Evolutionary conservation across 2,113 vertebrate genomes (phyloP).

Genomic region (Ariopsis seemanni): DNA sequence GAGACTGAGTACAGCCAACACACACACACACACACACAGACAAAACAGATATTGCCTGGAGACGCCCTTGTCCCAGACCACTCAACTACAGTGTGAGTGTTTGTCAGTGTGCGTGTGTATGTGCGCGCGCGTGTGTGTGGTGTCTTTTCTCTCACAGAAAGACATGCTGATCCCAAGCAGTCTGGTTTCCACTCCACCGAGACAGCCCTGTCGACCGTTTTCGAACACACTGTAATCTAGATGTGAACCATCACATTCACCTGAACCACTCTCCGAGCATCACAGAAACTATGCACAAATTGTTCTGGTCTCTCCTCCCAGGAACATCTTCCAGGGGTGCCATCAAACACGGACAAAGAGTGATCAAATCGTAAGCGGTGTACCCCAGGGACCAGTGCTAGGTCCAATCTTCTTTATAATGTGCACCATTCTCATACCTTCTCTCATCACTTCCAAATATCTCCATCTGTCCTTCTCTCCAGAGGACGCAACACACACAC

Average conservation of each 20-base stretch:
- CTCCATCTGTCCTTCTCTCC: neutral
- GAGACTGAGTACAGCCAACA: slow-evolving; percentile 6
- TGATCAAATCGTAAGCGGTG: neutral
- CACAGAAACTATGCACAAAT: neutral
- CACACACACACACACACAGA: neutral
- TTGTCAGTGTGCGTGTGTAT: slow-evolving; percentile 8
- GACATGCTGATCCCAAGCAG: neutral
- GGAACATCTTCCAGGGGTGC: neutral
- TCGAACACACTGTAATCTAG: neutral
- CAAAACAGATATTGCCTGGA: slow-evolving; percentile 29
- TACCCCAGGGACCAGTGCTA: neutral
- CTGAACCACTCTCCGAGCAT: neutral
- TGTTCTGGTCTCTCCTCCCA: neutral
- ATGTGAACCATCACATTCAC: neutral
- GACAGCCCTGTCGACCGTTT: neutral
- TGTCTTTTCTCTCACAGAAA: slow-evolving; percentile 12
- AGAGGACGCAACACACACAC: neutral
- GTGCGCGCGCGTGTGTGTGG: slow-evolving; percentile 14
- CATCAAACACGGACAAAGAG: neutral
- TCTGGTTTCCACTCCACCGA: neutral
- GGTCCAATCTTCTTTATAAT: neutral
- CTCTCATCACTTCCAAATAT: neutral
- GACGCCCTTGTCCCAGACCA: slow-evolving; percentile 23
- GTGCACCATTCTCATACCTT: neutral
- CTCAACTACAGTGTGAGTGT: slow-evolving; percentile 20